Percentiles rank a stretch among this genome's conserved stretches.
phyloP scores from a whole-genome alignment of 1,140 invertebrate genomes.

The Diorhabda elongata region DNA sequence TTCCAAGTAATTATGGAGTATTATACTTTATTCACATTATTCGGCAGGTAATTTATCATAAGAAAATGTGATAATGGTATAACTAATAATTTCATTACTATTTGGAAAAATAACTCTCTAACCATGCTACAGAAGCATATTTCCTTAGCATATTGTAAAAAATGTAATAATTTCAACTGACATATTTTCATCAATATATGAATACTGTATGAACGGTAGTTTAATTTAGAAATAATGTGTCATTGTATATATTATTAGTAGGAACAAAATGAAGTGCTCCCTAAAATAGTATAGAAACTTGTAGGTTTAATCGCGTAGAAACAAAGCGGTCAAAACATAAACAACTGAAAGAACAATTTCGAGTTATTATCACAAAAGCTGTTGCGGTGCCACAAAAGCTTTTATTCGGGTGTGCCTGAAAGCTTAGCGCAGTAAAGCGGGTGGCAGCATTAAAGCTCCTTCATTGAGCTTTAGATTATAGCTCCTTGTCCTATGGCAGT shows the following conservation, averaged over 20 bases:
- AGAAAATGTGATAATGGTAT: too few relatives aligned
- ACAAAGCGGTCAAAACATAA: constrained; percentile 29
- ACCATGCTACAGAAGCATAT: too few relatives aligned
- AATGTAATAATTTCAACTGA: too few relatives aligned
- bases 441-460: constrained; percentile 37
- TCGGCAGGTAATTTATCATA: too few relatives aligned
- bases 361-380: constrained; percentile 39
- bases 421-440: constrained; percentile 38
- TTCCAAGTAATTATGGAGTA: too few relatives aligned
- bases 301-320: constrained; percentile 28
- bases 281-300: constrained; percentile 7
- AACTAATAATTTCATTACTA: too few relatives aligned
- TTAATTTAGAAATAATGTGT: neutral
- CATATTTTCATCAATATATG: neutral
- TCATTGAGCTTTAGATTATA: constrained; percentile 42
- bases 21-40: too few relatives aligned
- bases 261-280: constrained; percentile 12
- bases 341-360: constrained; percentile 35
- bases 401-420: constrained; percentile 35
- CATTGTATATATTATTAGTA: neutral
- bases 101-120: too few relatives aligned
- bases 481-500: constrained; percentile 38
- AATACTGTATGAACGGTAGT: neutral
- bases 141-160: too few relatives aligned
- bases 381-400: constrained; percentile 38